Conservation (phyloP, 2,113 vertebrate genomes). For the Oreotragus oreotragus region DNA sequence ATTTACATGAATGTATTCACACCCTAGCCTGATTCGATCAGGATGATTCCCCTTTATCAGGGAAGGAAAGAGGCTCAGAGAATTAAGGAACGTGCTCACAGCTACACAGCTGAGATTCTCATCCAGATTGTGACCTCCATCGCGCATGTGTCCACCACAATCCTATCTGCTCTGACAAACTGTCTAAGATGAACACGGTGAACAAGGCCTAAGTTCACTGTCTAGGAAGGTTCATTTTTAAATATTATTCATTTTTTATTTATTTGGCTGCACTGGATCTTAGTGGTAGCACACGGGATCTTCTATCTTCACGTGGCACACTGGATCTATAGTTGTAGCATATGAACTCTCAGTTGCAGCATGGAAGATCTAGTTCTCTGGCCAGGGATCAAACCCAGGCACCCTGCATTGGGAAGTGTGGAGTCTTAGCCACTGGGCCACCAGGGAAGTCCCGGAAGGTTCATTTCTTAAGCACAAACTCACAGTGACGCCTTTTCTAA, state of each 20-base stretch:
- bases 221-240: neutral
- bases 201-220: neutral
- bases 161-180: neutral
- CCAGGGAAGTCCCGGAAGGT: neutral
- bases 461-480: neutral
- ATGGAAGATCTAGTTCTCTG: neutral
- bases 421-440: neutral
- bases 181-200: neutral
- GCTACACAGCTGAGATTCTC: neutral
- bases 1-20: neutral
- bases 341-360: neutral
- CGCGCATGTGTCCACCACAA: neutral
- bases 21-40: neutral
- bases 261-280: neutral
- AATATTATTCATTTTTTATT: neutral
- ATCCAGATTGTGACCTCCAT: neutral
- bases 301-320: no score
- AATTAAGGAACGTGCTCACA: neutral
- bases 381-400: neutral
- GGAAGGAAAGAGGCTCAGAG: neutral
- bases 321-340: neutral
- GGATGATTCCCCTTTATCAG: neutral
- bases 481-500: neutral
- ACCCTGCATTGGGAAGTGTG: neutral
- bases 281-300: neutral